Evolutionary conservation across 2,888 invertebrate species (phyloP).

Genomic region (Amphipyra berbera): DNA sequence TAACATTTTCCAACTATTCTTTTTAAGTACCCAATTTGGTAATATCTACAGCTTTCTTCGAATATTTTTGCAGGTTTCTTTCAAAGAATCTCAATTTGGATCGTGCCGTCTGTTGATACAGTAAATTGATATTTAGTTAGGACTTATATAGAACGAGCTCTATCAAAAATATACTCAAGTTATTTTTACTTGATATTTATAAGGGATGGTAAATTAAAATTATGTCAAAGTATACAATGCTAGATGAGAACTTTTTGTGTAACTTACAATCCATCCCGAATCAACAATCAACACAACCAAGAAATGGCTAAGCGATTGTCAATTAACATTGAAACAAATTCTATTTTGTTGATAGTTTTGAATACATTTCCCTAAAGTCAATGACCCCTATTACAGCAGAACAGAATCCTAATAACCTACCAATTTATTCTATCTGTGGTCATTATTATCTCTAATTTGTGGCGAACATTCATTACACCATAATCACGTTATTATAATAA

Average conservation of each 20-base stretch:
- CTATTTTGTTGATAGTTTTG: too few species aligned
- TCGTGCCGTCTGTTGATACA: conserved; percentile 42
- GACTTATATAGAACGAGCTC: conserved; percentile 39
- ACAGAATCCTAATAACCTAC: background rate
- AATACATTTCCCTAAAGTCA: too few species aligned
- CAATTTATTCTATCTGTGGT: conserved; percentile 9
- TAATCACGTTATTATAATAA: conserved; percentile 23
- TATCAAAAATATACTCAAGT: conserved; percentile 32
- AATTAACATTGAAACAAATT: too few species aligned
- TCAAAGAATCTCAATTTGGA: conserved; percentile 42
- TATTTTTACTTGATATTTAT: conserved; percentile 30
- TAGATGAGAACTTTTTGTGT: background rate
- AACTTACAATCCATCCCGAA: background rate
- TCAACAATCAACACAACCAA: too few species aligned
- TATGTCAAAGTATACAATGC: background rate
- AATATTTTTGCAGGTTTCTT: conserved; percentile 35
- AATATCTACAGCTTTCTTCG: conserved; percentile 12
- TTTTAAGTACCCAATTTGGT: conserved; percentile 9
- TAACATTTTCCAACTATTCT: conserved; percentile 10
- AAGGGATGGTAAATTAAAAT: conserved; percentile 21
- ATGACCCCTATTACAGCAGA: too few species aligned
- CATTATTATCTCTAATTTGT: conserved; percentile 33
- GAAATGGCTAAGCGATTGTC: too few species aligned
- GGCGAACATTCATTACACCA: conserved; percentile 22
- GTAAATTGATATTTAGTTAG: conserved; percentile 59